Evolutionary conservation across 2,797 vertebrate genomes (phyloP), one percentile per base, ranked within the genome.

Genomic region (Peromyscus attwateri): DNA sequence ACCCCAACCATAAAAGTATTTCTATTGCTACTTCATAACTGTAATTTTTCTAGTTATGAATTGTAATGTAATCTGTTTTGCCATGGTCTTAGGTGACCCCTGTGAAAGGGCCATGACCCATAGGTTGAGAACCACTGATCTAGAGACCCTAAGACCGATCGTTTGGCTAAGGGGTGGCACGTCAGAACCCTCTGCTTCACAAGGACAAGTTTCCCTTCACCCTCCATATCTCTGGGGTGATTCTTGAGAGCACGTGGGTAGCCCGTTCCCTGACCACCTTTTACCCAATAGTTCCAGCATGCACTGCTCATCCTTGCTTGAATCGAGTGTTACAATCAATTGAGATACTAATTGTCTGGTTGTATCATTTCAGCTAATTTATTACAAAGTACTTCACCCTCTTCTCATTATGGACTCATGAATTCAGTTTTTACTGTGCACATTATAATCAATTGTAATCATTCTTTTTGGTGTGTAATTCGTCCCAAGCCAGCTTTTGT

Each of bases 351-450:
- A 89, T 89, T 89, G 64, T 91, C 68, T 92, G 46, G 70, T 55
- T 80, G 25, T 25, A 52, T 87, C 66, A 73, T 37, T 49, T 2
- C 12, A 64, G n/a, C 31, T 94, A 14, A 57, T 79, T 95, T 90
- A 81, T 80, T 64, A 70, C 76, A 52, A 90, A 37, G 60, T 13
- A 3, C 31, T 2, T 3, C 10, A 27, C 27, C 46, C 2, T 75
- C n/a, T 40, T 40, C n/a, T 52, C 81, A 70, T 43, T 93, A 57
- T 82, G 55, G 95, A 90, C 27, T 55, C 29, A 57, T 14, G 37
- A 96, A 77, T 90, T 92, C 70, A 82, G 17, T 91, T 94, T 94
- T 93, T 68, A 94, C 25, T 95, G n/a, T 76, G 49, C 71, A 49
- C 37, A 21, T 92, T 94, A 60, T 27, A 49, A 79, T 91, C 81